These are phyloP conservation scores for Hirtodrosophila confusa DNA, from an alignment of 2,888 invertebrate genomes.

Conservation along the genomic window DNA sequence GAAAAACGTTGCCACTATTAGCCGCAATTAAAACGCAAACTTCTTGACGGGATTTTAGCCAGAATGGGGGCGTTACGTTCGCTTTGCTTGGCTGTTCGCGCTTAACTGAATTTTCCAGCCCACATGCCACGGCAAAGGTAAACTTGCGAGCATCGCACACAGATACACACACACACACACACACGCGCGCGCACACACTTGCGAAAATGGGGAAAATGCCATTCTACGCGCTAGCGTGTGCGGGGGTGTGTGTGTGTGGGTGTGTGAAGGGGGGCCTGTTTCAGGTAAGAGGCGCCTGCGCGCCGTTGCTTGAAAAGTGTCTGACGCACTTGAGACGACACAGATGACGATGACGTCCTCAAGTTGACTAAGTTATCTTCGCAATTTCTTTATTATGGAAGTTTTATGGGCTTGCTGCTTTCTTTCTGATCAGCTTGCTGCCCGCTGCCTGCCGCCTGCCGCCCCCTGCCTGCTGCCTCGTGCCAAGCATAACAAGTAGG, in stretches of 20 bases:
- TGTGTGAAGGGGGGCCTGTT: no score
- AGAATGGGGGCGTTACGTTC: constrained; percentile 32
- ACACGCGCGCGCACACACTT: constrained; percentile 17
- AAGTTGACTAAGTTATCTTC: constrained; percentile 24
- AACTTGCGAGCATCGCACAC: constrained; percentile 48
- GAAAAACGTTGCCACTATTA: constrained; percentile 11
- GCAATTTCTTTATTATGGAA: constrained; percentile 23
- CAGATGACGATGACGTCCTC: constrained; percentile 21
- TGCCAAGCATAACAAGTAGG: constrained; percentile 48
- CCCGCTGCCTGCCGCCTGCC: constrained; percentile 1
- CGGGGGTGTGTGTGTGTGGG: constrained; percentile 1
- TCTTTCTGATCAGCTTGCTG: constrained; percentile 25
- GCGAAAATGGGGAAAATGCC: constrained; percentile 29
- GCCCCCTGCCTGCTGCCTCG: constrained; percentile 18
- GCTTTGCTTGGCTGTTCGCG: constrained; percentile 57
- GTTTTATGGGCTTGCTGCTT: constrained; percentile 29
- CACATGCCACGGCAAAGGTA: constrained; percentile 57
- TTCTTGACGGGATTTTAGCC: constrained; percentile 14
- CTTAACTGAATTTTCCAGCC: constrained; percentile 63
- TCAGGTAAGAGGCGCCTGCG: constrained; percentile 23
- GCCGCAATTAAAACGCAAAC: constrained; percentile 63
- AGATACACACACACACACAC: constrained; percentile 10
- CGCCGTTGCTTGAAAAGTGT: constrained; percentile 6
- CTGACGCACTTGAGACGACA: constrained; percentile 51
- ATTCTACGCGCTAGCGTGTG: constrained; percentile 16